phyloP scores from a whole-genome alignment of 2,888 invertebrate species.

The Dioctria linearis region DNA sequence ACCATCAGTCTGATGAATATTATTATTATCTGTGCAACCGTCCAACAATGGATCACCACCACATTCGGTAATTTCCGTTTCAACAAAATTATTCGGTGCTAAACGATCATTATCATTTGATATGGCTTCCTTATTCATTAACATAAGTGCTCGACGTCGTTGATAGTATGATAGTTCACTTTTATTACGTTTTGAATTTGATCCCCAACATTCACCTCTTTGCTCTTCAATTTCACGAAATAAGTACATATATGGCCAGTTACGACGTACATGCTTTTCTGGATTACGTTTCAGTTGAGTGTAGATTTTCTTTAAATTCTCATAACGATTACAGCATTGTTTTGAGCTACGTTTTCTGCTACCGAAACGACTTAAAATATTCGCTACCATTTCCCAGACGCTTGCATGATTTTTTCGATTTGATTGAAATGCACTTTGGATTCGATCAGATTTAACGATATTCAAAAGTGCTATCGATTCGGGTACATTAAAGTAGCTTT shows the following conservation, averaged over 20 bases:
- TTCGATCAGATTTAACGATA: constrained; percentile 70
- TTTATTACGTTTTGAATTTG: constrained; percentile 64
- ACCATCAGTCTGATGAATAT: constrained; percentile 29
- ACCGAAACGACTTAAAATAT: constrained; percentile 69
- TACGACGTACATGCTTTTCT: constrained; percentile 69
- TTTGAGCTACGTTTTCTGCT: constrained; percentile 68
- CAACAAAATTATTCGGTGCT: constrained; percentile 69
- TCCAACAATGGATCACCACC: constrained; percentile 52
- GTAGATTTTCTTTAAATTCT: constrained; percentile 70
- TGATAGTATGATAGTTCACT: constrained; percentile 70
- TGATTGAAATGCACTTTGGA: constrained; percentile 70
- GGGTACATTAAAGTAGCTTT: constrained; percentile 70
- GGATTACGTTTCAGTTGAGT: constrained; percentile 70
- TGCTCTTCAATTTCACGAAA: constrained; percentile 70
- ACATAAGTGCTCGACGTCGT: constrained; percentile 65
- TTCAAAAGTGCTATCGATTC: constrained; percentile 70
- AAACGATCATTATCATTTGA: constrained; percentile 50
- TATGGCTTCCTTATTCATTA: constrained; percentile 62
- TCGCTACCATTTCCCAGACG: constrained; percentile 71
- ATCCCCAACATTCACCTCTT: constrained; percentile 69
- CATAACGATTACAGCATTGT: constrained; percentile 70
- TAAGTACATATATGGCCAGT: constrained; percentile 64
- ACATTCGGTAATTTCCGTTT: constrained; percentile 67
- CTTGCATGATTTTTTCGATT: constrained; percentile 71
- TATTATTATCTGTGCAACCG: constrained; percentile 48